phyloP scores from a whole-genome alignment of 2,888 invertebrate genomes.

The Cepaea hortensis region DNA sequence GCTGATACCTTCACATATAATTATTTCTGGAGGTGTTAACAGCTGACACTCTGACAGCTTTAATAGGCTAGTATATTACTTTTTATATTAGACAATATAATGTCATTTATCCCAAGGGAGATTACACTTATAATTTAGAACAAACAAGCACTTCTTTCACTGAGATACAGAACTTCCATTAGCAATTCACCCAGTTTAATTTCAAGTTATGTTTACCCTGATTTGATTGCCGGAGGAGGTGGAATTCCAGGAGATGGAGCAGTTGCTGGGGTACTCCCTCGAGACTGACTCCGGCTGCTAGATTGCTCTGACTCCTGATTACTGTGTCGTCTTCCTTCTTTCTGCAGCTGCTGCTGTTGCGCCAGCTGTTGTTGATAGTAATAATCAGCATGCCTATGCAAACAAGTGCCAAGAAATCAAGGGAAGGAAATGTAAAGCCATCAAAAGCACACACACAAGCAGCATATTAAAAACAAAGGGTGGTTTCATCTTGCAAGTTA shows the following conservation, averaged over 20 bases:
- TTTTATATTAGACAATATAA: too few species aligned
- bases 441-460: too few species aligned
- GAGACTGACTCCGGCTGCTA: conserved; percentile 28
- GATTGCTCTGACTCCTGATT: not conserved
- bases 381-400: conserved; percentile 45
- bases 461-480: too few species aligned
- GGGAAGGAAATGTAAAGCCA: not conserved
- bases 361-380: conserved; percentile 42
- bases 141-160: too few species aligned
- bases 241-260: conserved; percentile 29
- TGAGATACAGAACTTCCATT: not conserved
- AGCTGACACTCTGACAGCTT: too few species aligned
- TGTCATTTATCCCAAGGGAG: too few species aligned
- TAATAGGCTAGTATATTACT: too few species aligned
- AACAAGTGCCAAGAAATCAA: conserved; percentile 6
- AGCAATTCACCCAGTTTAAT: not conserved
- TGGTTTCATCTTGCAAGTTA: too few species aligned
- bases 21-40: too few species aligned
- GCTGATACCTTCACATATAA: too few species aligned
- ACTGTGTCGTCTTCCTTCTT: not conserved
- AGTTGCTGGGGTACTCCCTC: conserved; percentile 21
- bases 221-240: not conserved
- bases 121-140: too few species aligned
- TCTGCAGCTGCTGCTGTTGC: conserved; percentile 28
- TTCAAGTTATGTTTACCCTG: conserved; percentile 1